Evolutionary conservation across 2,888 invertebrate species (phyloP), one percentile per base, ranked within the genome.

Genomic region (Drosophila multiciliata): DNA sequence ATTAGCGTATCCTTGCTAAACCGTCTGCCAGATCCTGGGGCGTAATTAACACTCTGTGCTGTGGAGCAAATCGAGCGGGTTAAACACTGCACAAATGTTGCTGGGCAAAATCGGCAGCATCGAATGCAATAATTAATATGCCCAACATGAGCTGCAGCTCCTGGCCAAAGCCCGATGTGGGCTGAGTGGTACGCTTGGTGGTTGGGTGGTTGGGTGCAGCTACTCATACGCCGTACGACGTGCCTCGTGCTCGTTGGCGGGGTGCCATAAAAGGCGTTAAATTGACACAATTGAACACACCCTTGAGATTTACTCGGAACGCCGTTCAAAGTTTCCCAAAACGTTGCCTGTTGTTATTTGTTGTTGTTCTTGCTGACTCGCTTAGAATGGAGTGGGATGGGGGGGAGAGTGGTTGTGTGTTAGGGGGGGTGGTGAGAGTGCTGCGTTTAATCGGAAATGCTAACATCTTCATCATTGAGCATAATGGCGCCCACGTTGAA

Each of bases 241-340:
- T 45, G 42, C 58, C 54, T 50, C 58, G 52, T 50, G 45, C 55
- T 40, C 53, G 71, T 55, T 59, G 70, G 66, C 66, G 82, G 66
- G 68, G 70, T 75, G 83, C 74, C 66, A 79, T 90, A 88, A 88
- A 87, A 87, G 87, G 87, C 87, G 87, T 87, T 90, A 86, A 87
- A 87, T 87, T 87, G 87, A 90, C 87, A 90, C 89, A 90, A 90
- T 90, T 80, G 87, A 90, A 90, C 71, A 79, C 87, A 86, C 87
- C 90, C 89, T 88, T 82, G 87, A 88, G 89, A 89, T 69, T 86
- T 76, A 66, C 17, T 68, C 64, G 66, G 61, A 68, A 70, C 70
- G 61, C 53, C 57, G 38, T 40, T 64, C 64, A 73, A 61, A 80
- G 73, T 45, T 65, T 61, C 49, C 62, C 23, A 54, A n/a, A 54